These are phyloP conservation scores for Tipula helvola DNA, from an alignment of 2,888 invertebrate species.

Conservation along the genomic window DNA sequence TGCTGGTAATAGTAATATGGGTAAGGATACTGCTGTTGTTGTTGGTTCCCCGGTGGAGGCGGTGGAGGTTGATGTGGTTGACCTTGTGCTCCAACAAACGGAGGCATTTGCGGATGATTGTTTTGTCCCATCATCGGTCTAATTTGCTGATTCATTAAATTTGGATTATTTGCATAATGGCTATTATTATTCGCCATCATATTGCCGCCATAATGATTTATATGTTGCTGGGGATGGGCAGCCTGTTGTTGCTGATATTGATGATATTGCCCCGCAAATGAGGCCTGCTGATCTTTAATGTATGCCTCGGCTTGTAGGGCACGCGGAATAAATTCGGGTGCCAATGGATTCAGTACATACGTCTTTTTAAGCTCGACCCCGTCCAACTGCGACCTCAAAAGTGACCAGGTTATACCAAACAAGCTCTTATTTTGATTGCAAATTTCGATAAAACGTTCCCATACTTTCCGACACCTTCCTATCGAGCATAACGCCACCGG, in stretches of 20 bases:
- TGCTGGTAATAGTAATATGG: constrained; percentile 13
- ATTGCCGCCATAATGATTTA: background rate
- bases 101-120: constrained; percentile 18
- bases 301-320: constrained; percentile 39
- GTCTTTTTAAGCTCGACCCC: constrained; percentile 62
- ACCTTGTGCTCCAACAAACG: constrained; percentile 17
- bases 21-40: constrained; percentile 11
- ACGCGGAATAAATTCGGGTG: constrained; percentile 66
- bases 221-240: constrained; percentile 18
- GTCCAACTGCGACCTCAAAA: constrained; percentile 52
- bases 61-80: constrained; percentile 15
- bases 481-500: constrained; percentile 69
- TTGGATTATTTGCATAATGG: background rate
- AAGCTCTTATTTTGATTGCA: constrained; percentile 58
- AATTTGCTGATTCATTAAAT: constrained; percentile 10
- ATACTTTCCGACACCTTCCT: constrained; percentile 66
- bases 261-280: constrained; percentile 13
- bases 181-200: background rate
- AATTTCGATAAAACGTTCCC: constrained; percentile 65
- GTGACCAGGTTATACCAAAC: constrained; percentile 58
- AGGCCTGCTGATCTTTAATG: constrained; percentile 32
- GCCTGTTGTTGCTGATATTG: constrained; percentile 15
- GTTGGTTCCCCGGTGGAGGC: constrained; percentile 15
- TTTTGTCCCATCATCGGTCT: constrained; percentile 12
- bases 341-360: constrained; percentile 68